These are phyloP conservation scores for Ylistrum balloti DNA, from an alignment of 1,140 invertebrate species.

Conservation along the genomic window DNA sequence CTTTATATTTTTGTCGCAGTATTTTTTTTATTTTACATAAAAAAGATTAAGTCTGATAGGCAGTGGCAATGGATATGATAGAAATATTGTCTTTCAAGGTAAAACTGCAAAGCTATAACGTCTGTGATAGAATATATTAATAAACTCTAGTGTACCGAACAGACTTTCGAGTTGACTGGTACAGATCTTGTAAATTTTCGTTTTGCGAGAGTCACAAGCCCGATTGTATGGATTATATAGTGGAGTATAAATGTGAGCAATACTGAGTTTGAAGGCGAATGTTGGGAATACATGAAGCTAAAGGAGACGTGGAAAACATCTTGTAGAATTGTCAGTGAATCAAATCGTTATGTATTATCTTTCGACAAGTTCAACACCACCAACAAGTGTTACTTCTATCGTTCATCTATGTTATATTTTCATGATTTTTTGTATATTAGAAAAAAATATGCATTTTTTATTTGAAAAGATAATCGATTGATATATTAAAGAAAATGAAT, in stretches of 20 bases:
- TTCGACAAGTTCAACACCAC: neutral
- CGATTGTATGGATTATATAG: neutral
- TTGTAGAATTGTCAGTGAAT: neutral
- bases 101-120: neutral
- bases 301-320: constrained; percentile 16
- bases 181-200: neutral
- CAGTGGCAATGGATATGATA: constrained; percentile 10
- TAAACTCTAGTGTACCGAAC: neutral
- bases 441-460: too few relatives aligned
- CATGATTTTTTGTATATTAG: too few relatives aligned
- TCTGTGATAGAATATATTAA: neutral
- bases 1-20: constrained; percentile 31
- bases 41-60: neutral
- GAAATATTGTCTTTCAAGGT: constrained; percentile 35
- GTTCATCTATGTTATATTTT: too few relatives aligned
- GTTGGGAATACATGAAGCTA: neutral
- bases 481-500: neutral
- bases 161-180: constrained; percentile 18
- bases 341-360: neutral
- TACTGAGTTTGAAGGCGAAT: neutral
- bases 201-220: neutral
- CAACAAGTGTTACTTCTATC: too few relatives aligned
- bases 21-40: neutral
- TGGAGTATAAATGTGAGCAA: neutral
- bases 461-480: neutral